Base-by-base conservation (phyloP, 2,888 invertebrate genomes). In the Rhogogaster chlorosoma region DNA sequence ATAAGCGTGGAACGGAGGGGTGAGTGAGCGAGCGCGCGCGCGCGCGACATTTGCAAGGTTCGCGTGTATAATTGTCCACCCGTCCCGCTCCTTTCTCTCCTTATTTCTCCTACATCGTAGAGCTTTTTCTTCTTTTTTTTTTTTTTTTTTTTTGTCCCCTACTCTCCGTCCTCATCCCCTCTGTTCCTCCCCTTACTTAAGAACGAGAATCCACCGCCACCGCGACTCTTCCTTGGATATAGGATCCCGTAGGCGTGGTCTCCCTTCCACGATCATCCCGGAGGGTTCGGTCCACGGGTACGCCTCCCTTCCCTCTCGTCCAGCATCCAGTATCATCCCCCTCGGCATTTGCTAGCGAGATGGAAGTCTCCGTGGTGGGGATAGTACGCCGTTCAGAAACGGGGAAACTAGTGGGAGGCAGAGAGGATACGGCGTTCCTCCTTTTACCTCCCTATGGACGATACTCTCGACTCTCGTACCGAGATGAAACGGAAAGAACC, bases 241-340 rank as follows among this genome's bases (percentile, higher is more conserved):
- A 61, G 26, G 6, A 10, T 61, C 26, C 61, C 26, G 32, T 12
- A 70, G 70, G 64, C 70, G 73, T 85, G 82, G 49, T 57, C 22
- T 77, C 70, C 70, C 64, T 71, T 85, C 70, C 83, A 70, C 84
- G 36, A 83, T 26, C 32, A 29, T 12, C 61, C 10, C 15, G 32
- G 80, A 29, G 36, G 61, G 84, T 45, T 75, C 84, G 53, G 86
- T 86, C 92, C 92, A 92, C 92, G 92, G 71, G 42, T 91, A 91
- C 93, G 92, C 90, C 94, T 94, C 94, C 94, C 71, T 73, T 42
- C 94, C 94, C 94, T 93, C 93, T 94, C 94, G 94, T 94, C 94
- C 94, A 38, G n/a, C 42, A 18, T 73, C 71, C 38, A 12, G 9
- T 9, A 22, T 32, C 67, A 29, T 67, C 67, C 67, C 67, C 32